phyloP scores from a whole-genome alignment of 2,797 vertebrate genomes.

The Mastacembelus armatus region DNA sequence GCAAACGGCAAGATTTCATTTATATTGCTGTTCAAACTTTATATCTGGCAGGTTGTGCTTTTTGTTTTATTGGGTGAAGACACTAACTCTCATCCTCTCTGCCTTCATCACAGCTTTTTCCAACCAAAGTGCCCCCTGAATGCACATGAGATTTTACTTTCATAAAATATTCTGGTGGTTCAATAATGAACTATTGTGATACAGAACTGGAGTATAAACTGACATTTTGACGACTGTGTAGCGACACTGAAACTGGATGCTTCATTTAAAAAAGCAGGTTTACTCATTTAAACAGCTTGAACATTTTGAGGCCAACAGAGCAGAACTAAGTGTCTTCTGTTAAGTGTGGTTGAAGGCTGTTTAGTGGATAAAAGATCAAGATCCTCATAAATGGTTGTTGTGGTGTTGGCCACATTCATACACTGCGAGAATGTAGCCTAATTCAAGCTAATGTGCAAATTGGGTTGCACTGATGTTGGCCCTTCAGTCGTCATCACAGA shows the following conservation, averaged over 20 bases:
- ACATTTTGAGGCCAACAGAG: constrained; percentile 33
- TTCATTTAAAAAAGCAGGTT: constrained; percentile 55
- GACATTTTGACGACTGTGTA: constrained; percentile 69
- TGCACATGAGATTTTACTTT: constrained; percentile 28
- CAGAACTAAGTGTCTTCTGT: constrained; percentile 48
- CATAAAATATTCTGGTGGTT: constrained; percentile 29
- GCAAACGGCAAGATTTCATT: not conserved
- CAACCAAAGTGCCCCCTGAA: constrained; percentile 13
- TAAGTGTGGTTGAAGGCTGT: constrained; percentile 38
- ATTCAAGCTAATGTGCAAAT: constrained; percentile 17
- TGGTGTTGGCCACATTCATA: not conserved
- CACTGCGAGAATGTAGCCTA: constrained; percentile 32
- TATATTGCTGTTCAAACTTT: constrained; percentile 4
- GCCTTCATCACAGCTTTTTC: not conserved
- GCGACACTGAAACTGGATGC: constrained; percentile 42
- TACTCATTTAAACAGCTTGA: constrained; percentile 44
- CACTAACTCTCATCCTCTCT: not conserved
- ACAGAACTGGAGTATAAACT: constrained; percentile 28
- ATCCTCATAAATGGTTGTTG: constrained; percentile 16
- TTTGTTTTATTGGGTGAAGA: not conserved
- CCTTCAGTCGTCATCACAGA: no score
- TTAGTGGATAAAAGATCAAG: constrained; percentile 2
- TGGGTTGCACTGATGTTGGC: no score
- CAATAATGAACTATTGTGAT: no score
- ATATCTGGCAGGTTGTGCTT: not conserved